These are phyloP conservation scores for Zonotrichia leucophrys DNA, from an alignment of 2,113 vertebrate genomes.

Conservation along the genomic window DNA sequence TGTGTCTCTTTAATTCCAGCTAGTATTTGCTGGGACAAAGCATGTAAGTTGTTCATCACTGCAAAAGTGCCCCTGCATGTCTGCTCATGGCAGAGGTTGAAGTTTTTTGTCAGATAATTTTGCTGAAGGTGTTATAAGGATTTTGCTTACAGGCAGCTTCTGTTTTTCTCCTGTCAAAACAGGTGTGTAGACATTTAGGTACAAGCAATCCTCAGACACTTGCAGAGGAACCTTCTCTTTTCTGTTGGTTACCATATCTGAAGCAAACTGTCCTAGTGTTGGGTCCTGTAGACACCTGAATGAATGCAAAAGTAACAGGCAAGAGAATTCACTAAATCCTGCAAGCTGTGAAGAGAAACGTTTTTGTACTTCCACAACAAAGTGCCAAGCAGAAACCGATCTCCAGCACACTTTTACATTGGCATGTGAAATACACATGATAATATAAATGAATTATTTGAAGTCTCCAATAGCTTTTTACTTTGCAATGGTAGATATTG, in stretches of 20 bases:
- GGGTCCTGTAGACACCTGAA: slow-evolving; percentile 47
- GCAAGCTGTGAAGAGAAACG: neutral
- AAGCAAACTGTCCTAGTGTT: neutral
- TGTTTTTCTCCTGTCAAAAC: neutral
- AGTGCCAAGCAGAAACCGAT: neutral
- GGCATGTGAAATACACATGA: no score
- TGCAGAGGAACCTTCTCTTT: slow-evolving; percentile 11
- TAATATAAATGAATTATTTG: neutral
- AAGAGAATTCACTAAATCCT: neutral
- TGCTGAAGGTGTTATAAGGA: neutral
- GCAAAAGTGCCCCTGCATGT: neutral
- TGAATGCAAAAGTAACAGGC: neutral
- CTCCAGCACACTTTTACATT: neutral
- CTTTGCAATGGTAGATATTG: neutral
- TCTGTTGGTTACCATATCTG: neutral
- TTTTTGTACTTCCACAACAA: neutral
- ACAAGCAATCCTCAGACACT: slow-evolving; percentile 70
- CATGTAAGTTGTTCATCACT: neutral
- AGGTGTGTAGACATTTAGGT: slow-evolving; percentile 64
- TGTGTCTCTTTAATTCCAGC: neutral
- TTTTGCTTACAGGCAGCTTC: slow-evolving; percentile 64
- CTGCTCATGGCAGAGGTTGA: neutral
- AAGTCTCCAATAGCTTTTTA: neutral
- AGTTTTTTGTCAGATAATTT: neutral
- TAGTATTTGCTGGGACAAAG: neutral